phyloP scores from a whole-genome alignment of 2,888 invertebrate species.

The Zaprionus lineosus region DNA sequence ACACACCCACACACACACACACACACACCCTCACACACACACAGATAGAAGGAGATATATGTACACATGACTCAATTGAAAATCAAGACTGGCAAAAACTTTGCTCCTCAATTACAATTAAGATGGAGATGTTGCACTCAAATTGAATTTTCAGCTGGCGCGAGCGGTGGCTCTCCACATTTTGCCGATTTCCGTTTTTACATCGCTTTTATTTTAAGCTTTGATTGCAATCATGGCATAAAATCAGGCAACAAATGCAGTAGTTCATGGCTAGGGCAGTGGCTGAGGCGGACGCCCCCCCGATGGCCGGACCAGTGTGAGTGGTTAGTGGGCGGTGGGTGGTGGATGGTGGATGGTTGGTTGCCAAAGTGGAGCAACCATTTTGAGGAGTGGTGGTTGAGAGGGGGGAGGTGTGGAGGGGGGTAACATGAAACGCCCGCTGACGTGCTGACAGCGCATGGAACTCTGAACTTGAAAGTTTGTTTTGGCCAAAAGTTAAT shows the following conservation, averaged over 20 bases:
- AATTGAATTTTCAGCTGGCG: conserved; percentile 71
- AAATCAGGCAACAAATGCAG: conserved; percentile 68
- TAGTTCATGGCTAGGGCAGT: background rate
- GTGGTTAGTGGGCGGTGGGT: too few relatives aligned
- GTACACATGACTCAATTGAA: conserved; percentile 59
- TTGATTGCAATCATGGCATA: conserved; percentile 77
- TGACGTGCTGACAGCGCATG: conserved; percentile 62
- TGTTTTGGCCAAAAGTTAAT: conserved; percentile 69
- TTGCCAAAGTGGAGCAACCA: too few relatives aligned
- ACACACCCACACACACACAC: conserved; percentile 16
- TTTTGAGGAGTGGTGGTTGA: background rate
- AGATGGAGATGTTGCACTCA: conserved; percentile 75
- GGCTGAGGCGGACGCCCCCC: too few relatives aligned
- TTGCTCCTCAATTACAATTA: conserved; percentile 78
- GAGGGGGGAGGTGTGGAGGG: background rate
- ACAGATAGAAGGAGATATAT: background rate
- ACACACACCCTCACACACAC: conserved; percentile 1
- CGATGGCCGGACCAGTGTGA: too few relatives aligned
- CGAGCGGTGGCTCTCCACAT: conserved; percentile 29
- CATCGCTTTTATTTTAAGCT: conserved; percentile 61
- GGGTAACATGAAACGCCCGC: conserved; percentile 15
- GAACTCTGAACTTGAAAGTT: conserved; percentile 43
- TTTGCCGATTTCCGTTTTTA: conserved; percentile 58
- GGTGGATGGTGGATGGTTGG: background rate
- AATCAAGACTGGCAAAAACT: conserved; percentile 73